These are phyloP conservation scores for Parotocinclus haroldoi DNA, from an alignment of 2,797 vertebrate species.

Conservation along the genomic window DNA sequence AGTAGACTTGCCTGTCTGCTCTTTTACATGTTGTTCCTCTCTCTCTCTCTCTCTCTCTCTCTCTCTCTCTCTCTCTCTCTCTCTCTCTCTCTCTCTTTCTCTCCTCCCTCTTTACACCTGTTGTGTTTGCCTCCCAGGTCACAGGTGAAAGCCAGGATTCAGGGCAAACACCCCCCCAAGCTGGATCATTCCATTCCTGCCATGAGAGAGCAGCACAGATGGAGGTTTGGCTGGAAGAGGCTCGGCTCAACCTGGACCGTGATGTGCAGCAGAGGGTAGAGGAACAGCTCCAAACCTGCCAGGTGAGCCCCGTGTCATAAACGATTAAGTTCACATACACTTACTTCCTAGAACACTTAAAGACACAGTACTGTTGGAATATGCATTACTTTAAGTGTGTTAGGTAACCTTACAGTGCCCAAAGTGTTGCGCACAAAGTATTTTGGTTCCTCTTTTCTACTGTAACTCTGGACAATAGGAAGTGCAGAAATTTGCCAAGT, in stretches of 20 bases:
- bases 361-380: too few species aligned
- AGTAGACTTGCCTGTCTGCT: not conserved
- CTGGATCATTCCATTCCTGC: not conserved
- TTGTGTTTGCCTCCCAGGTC: not conserved
- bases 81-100: slow-evolving; percentile 2
- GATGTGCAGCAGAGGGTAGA: slow-evolving; percentile 22
- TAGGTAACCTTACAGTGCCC: too few species aligned
- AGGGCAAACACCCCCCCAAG: not conserved
- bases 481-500: too few species aligned
- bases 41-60: too few species aligned
- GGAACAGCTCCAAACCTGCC: slow-evolving; percentile 23
- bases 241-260: slow-evolving; percentile 50
- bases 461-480: too few species aligned
- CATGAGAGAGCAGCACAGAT: slow-evolving; percentile 2
- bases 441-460: too few species aligned
- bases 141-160: slow-evolving; percentile 1
- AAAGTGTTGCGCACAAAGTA: too few species aligned
- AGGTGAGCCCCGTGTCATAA: not conserved
- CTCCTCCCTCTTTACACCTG: not conserved
- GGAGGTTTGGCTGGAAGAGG: slow-evolving; percentile 19
- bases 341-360: too few species aligned
- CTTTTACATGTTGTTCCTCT: not conserved
- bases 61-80: not conserved
- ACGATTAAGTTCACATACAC: too few species aligned
- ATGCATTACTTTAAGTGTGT: too few species aligned